Percentiles rank a stretch among this genome's conserved stretches.
These are phyloP conservation scores for Euglossa dilemma DNA, from an alignment of 1,140 invertebrate species.

Conservation along the genomic window DNA sequence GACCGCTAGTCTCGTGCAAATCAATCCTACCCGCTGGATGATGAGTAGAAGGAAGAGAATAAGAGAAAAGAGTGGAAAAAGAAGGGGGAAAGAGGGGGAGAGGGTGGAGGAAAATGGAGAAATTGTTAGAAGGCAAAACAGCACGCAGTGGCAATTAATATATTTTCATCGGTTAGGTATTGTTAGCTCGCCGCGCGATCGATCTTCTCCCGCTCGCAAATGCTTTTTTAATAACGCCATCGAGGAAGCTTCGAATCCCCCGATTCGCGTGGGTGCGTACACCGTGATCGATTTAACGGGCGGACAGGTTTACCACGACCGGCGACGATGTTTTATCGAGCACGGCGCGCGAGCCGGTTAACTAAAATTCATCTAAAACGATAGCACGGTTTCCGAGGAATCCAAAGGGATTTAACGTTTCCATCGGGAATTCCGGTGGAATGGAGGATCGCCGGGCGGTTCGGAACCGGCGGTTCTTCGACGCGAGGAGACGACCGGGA, in stretches of 20 bases:
- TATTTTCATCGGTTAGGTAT: background rate
- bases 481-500: background rate
- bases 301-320: background rate
- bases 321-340: background rate
- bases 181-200: background rate
- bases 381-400: background rate
- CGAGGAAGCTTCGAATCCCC: background rate
- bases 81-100: too few relatives aligned
- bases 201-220: too few relatives aligned
- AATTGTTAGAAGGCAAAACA: background rate
- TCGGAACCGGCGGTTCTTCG: too few relatives aligned
- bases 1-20: background rate
- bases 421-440: background rate
- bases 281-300: slow-evolving; percentile 8
- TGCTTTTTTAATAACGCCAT: background rate
- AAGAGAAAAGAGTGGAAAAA: background rate
- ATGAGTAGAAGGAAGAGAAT: background rate
- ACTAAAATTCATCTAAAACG: background rate
- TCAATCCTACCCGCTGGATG: too few relatives aligned
- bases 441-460: background rate
- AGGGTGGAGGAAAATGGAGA: too few relatives aligned
- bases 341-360: background rate
- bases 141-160: background rate
- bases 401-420: background rate
- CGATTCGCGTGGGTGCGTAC: background rate